A percentile compares a stretch with the other conserved stretches of the same genome.
These are phyloP conservation scores for Psilopogon haemacephalus DNA, from an alignment of 2,113 vertebrate species.

Conservation along the genomic window DNA sequence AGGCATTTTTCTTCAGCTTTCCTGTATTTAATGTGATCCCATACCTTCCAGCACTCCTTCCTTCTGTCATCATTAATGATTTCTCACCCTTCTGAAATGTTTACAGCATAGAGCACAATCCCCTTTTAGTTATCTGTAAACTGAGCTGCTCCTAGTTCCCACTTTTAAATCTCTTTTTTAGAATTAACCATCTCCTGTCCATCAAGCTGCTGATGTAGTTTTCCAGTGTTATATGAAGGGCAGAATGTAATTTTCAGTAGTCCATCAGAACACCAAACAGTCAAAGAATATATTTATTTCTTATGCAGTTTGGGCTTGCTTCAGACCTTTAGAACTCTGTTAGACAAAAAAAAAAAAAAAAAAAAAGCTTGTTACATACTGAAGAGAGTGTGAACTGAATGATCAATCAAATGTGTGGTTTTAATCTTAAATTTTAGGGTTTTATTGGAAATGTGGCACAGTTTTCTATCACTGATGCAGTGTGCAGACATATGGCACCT, in stretches of 20 bases:
- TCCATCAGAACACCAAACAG: background rate
- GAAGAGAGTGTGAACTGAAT: background rate
- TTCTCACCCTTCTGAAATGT: background rate
- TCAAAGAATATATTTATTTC: background rate
- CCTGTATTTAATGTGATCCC: background rate
- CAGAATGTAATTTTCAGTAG: background rate
- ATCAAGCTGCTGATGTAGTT: background rate
- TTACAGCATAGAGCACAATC: background rate
- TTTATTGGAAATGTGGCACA: accelerated
- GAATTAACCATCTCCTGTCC: background rate
- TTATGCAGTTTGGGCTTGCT: background rate
- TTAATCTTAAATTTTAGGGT: no score
- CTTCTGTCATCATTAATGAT: background rate
- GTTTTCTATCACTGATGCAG: background rate
- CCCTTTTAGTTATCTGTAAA: background rate
- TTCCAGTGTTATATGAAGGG: background rate
- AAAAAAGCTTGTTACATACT: no score
- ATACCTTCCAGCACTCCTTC: background rate
- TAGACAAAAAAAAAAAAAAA: background rate
- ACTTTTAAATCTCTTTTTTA: background rate
- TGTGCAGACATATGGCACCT: accelerated
- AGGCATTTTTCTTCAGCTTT: background rate
- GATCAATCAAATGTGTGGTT: background rate
- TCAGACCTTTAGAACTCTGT: background rate
- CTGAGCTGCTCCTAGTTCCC: background rate